Evolutionary conservation across 2,888 invertebrate species (phyloP), one percentile per base, ranked within the genome.

Genomic region (Apoderus coryli): DNA sequence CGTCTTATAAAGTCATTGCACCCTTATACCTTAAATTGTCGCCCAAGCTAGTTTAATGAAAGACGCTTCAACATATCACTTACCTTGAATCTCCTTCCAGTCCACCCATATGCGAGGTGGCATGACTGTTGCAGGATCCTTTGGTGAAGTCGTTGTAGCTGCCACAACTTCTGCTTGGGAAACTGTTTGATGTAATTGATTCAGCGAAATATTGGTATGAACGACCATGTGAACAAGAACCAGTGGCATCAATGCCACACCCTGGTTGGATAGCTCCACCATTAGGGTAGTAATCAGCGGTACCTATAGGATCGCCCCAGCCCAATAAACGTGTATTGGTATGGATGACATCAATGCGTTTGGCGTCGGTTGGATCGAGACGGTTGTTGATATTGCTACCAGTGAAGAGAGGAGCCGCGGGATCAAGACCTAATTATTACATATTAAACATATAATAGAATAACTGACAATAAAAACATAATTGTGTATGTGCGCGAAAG

Each of bases 181-280:
- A 46, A 2, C 35, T 29, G 5, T 32, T 19, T 14, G 34, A 33
- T 10, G 9, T 28, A 3, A 65, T 41, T 0, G 64, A 55, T 46
- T 64, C 64, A 3, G 54, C 53, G 35, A 54, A 62, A 37, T 59
- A 63, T 14, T 44, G 14, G 22, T 56, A 56, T 3, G 64, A 46
- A 13, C 62, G 49, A 1, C 41, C 39, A 42, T 65, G 65, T 2
- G 63, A 43, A 41, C 64, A 65, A n/a, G 45, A 28, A 9, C 50
- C 52, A n/a, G 37, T 14, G 2, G 48, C 2, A 37, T 54, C 53
- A 1, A 45, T 1, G 7, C 36, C 41, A 30, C 36, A 57, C 22
- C 56, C 56, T 5, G 33, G 25, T 22, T 41, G 41, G 14, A 27
- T 19, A 2, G 15, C 24, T 4, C 41, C 41, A 7, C 41, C 41